A percentile compares a stretch with the other conserved stretches of the same genome.
Conservation (phyloP, 2,113 vertebrate species). For the Puffinus mauretanicus region DNA sequence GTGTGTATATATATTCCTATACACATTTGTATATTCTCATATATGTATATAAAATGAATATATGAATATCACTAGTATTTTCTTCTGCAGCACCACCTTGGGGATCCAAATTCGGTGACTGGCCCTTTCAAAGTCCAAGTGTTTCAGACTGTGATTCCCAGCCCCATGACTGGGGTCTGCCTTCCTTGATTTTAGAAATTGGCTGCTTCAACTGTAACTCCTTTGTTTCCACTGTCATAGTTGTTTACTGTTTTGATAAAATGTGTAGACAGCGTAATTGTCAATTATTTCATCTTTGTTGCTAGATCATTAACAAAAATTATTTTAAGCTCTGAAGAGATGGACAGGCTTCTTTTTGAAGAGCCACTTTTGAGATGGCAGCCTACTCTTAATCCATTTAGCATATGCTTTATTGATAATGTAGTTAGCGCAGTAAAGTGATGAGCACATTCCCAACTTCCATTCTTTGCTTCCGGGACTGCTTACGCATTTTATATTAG, state of each 20-base stretch:
- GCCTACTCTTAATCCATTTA: background rate
- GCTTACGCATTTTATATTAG: background rate
- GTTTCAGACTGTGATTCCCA: background rate
- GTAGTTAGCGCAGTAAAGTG: background rate
- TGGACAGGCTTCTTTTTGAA: background rate
- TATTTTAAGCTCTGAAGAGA: background rate
- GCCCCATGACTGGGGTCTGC: background rate
- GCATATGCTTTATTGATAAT: background rate
- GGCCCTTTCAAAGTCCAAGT: background rate
- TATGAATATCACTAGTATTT: background rate
- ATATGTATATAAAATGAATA: background rate
- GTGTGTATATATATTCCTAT: background rate
- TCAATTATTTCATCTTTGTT: background rate
- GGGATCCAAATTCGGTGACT: background rate
- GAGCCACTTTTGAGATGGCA: background rate
- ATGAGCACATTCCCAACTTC: background rate
- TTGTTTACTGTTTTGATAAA: background rate
- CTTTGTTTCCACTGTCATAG: background rate
- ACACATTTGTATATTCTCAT: background rate
- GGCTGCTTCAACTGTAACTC: background rate
- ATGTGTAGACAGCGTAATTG: background rate
- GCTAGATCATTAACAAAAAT: background rate
- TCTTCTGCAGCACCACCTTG: conserved; percentile 24
- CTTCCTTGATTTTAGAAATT: background rate
- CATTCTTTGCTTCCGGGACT: background rate